Conservation (phyloP, 2,888 invertebrate species). For the Drosophila mayaguana region DNA sequence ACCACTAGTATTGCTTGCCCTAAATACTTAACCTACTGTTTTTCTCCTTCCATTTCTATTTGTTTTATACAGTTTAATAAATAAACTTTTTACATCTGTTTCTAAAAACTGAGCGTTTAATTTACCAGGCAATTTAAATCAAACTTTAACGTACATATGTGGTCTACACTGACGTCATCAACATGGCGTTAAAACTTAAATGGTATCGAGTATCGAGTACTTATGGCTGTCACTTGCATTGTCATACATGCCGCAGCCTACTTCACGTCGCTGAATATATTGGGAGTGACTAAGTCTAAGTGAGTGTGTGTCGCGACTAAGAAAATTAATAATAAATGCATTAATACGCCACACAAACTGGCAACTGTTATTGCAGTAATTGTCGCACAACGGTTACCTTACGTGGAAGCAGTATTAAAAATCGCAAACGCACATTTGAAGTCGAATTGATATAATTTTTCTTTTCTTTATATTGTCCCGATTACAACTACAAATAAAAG, state of each 20-base stretch:
- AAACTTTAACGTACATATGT: conserved; percentile 11
- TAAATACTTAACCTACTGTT: conserved; percentile 54
- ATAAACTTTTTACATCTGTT: conserved; percentile 46
- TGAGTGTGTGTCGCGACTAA: conserved; percentile 67
- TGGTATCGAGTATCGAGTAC: conserved; percentile 49
- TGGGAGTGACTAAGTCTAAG: conserved; percentile 79
- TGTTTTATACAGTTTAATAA: conserved; percentile 37
- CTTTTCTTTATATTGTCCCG: conserved; percentile 73
- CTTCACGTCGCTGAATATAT: conserved; percentile 60
- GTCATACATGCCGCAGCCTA: conserved; percentile 67
- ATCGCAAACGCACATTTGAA: conserved; percentile 45
- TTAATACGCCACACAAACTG: conserved; percentile 41
- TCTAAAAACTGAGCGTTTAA: neutral
- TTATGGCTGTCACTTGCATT: conserved; percentile 52
- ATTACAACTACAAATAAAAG: conserved; percentile 76
- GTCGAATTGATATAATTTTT: conserved; percentile 66
- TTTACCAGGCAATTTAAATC: conserved; percentile 4
- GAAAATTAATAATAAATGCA: conserved; percentile 72
- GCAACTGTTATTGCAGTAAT: conserved; percentile 33
- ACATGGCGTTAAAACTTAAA: conserved; percentile 43
- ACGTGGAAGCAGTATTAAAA: conserved; percentile 25
- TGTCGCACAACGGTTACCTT: conserved; percentile 22
- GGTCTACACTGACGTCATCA: conserved; percentile 54
- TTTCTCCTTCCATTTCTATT: conserved; percentile 30
- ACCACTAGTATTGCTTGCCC: conserved; percentile 64